Conservation (phyloP, 2,888 invertebrate species). For the Aspidiotus rigidus region DNA sequence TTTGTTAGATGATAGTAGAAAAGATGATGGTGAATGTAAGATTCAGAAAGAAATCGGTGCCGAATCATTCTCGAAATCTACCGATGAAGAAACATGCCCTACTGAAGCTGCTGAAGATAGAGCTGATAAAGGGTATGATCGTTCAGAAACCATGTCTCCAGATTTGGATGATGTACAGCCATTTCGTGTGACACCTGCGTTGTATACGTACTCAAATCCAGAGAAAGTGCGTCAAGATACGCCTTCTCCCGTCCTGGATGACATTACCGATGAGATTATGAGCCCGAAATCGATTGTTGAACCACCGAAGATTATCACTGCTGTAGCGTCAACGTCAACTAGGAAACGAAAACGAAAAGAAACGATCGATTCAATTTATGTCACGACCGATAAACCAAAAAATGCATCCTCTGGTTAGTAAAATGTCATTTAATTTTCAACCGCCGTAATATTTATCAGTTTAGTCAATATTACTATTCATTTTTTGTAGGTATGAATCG, state of each 20-base stretch:
- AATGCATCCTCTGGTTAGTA: not conserved
- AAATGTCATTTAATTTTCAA: not conserved
- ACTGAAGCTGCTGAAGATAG: not conserved
- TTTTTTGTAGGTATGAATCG: constrained; percentile 9
- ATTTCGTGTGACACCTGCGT: constrained; percentile 60
- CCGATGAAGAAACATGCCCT: not conserved
- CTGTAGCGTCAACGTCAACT: constrained; percentile 12
- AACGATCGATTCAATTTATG: constrained; percentile 37
- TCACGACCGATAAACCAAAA: constrained; percentile 10
- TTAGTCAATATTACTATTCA: no score
- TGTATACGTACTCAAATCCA: constrained; percentile 68
- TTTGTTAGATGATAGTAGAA: not conserved
- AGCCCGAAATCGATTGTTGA: constrained; percentile 21
- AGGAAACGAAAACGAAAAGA: constrained; percentile 44
- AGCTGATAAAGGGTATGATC: constrained; percentile 6
- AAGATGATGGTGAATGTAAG: not conserved
- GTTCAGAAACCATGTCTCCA: constrained; percentile 35
- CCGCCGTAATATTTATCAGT: not conserved
- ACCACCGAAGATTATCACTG: constrained; percentile 8
- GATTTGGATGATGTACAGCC: constrained; percentile 54
- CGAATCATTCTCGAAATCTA: not conserved
- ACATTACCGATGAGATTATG: constrained; percentile 28
- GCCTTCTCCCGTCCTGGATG: constrained; percentile 38
- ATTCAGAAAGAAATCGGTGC: constrained; percentile 3
- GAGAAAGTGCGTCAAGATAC: constrained; percentile 53